Percentiles rank a stretch among this genome's conserved stretches.
Evolutionary conservation across 1,140 invertebrate species (phyloP).

Genomic region (Drosophila trapezifrons): DNA sequence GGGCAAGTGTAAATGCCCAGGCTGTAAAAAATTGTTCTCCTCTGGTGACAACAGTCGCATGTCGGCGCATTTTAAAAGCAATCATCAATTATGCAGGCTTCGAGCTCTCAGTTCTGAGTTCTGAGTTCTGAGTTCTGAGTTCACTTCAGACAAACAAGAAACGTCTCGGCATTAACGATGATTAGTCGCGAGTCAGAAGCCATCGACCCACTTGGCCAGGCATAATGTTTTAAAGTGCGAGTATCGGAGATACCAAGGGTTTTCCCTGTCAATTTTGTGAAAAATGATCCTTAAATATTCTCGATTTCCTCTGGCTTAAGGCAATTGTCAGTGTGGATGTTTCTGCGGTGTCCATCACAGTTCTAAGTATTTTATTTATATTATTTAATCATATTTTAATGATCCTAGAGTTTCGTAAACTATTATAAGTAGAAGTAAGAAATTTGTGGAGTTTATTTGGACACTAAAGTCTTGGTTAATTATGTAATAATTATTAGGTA

Average conservation of each 20-base stretch:
- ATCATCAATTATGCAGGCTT: constrained; percentile 78
- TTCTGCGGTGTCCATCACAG: neutral
- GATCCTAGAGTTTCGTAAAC: neutral
- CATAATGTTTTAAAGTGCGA: constrained; percentile 34
- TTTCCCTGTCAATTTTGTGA: constrained; percentile 43
- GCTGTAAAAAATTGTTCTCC: constrained; percentile 72
- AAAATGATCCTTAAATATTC: constrained; percentile 15
- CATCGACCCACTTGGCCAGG: constrained; percentile 34
- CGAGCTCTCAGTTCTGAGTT: constrained; percentile 31
- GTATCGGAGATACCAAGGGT: constrained; percentile 11
- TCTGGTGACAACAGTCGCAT: constrained; percentile 64
- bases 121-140: constrained; percentile 11
- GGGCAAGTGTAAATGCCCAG: constrained; percentile 77
- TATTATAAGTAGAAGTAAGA: too few relatives aligned
- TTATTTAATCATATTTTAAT: neutral
- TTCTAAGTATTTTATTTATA: neutral
- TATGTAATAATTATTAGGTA: too few relatives aligned
- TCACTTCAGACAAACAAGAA: constrained; percentile 27
- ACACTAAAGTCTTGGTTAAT: too few relatives aligned
- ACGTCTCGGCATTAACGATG: constrained; percentile 43
- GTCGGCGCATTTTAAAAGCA: constrained; percentile 80
- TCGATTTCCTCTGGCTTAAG: neutral
- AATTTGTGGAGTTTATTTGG: too few relatives aligned
- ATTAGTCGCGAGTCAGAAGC: constrained; percentile 42
- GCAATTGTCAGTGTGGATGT: neutral